phyloP scores from a whole-genome alignment of 2,113 vertebrate genomes.

The Neotoma lepida region DNA sequence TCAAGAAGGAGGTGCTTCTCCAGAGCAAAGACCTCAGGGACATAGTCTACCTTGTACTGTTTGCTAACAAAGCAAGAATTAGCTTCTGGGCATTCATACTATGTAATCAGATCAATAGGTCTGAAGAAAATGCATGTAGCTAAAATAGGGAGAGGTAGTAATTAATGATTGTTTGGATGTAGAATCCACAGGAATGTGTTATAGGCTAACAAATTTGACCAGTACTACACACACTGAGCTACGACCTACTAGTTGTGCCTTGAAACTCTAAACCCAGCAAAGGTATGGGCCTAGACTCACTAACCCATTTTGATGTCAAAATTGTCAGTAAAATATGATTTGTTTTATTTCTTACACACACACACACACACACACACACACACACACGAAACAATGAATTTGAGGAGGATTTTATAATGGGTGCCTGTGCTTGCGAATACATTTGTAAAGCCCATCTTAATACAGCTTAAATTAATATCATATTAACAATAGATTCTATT shows the following conservation, averaged over 20 bases:
- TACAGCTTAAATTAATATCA: not conserved
- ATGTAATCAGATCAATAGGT: not conserved
- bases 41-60: not conserved
- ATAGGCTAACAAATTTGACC: not conserved
- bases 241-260: not conserved
- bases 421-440: not conserved
- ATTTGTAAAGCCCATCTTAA: slow-evolving; percentile 1
- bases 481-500: not conserved
- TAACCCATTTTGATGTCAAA: not conserved
- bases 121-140: not conserved
- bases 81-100: not conserved
- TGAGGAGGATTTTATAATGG: not conserved
- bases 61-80: not conserved
- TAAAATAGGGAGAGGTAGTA: not conserved
- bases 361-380: not conserved
- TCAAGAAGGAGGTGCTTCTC: not conserved
- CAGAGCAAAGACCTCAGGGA: not conserved
- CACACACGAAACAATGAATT: not conserved
- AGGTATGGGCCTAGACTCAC: not conserved
- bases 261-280: not conserved
- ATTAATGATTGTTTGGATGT: not conserved
- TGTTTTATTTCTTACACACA: slow-evolving; percentile 22
- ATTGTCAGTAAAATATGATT: not conserved
- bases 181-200: not conserved
- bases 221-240: not conserved